Evolutionary conservation across 2,888 invertebrate species (phyloP), one percentile per base, ranked within the genome.

Genomic region (Ctenicera cuprea): DNA sequence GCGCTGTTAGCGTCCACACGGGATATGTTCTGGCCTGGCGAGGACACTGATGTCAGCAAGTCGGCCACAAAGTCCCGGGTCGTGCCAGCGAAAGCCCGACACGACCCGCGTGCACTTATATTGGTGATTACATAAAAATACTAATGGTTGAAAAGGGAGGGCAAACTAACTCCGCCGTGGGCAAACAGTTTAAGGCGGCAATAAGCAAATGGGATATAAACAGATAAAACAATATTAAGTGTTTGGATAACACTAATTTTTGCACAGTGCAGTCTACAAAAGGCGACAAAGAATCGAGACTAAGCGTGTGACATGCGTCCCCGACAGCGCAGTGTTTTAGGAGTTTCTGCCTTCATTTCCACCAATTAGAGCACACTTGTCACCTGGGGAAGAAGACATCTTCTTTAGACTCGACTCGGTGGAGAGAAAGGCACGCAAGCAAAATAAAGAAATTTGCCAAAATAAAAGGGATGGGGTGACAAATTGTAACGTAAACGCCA

Each of bases 1-100:
- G 94, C 91, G 87, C 95, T 95, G 90, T 94, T 95, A 83, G 94
- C 94, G 88, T 95, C 95, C 86, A 91, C 93, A 89, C 95, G 95
- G 87, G 95, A 95, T 91, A 95, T 90, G 91, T 95, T 95, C 92
- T 96, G 95, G 91, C 95, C 96, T 95, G 92, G 87, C 76, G 81
- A 83, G 80, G 79, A 80, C 80, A 82, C 83, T 79, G 73, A 77
- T 76, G 79, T 82, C 78, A 80, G 80, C 82, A 81, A 80, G 74
- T 75, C 75, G 77, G 76, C 52, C 82, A 79, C 81, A 80, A 82
- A 82, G 83, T 82, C 52, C 66, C 73, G 52, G 61, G 67, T 73
- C 76, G 77, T 80, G 78, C 80, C 81, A 82, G 80, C 83, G 82
- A 83, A 81, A 12, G 81, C 77, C 82, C 80, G 81, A 77, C 78